phyloP scores from a whole-genome alignment of 2,113 vertebrate genomes.

The Hippoglossus stenolepis region DNA sequence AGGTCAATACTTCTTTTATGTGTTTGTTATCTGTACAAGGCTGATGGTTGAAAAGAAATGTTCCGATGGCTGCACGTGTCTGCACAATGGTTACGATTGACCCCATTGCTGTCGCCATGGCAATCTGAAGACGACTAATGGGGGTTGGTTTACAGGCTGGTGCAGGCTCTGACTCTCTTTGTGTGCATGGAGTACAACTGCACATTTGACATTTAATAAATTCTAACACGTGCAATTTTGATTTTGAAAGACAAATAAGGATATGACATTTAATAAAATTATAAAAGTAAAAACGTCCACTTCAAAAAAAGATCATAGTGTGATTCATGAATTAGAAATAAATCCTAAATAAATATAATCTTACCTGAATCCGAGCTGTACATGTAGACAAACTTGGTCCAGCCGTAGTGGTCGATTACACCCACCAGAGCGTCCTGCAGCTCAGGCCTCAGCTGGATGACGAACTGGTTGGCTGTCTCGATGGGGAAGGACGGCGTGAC shows the following conservation, averaged over 20 bases:
- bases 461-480: constrained; percentile 97
- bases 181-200: neutral
- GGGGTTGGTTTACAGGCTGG: constrained; percentile 24
- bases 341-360: neutral
- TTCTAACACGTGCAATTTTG: neutral
- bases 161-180: constrained; percentile 1
- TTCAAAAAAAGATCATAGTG: neutral
- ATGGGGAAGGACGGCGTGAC: constrained; percentile 97
- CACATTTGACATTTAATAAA: no score
- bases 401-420: constrained; percentile 95
- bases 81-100: constrained; percentile 56
- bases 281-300: neutral
- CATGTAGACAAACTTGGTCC: constrained; percentile 98
- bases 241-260: neutral
- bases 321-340: neutral
- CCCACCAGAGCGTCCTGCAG: constrained; percentile 96
- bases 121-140: constrained; percentile 54
- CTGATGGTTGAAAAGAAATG: constrained; percentile 31
- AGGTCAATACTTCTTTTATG: constrained; percentile 50
- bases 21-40: constrained; percentile 30
- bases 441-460: constrained; percentile 96
- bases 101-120: constrained; percentile 63
- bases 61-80: constrained; percentile 47
- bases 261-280: no score
- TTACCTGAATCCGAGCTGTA: constrained; percentile 97